These are phyloP conservation scores for Polydrusus pterygomalis DNA, from an alignment of 2,888 invertebrate genomes.

Conservation along the genomic window DNA sequence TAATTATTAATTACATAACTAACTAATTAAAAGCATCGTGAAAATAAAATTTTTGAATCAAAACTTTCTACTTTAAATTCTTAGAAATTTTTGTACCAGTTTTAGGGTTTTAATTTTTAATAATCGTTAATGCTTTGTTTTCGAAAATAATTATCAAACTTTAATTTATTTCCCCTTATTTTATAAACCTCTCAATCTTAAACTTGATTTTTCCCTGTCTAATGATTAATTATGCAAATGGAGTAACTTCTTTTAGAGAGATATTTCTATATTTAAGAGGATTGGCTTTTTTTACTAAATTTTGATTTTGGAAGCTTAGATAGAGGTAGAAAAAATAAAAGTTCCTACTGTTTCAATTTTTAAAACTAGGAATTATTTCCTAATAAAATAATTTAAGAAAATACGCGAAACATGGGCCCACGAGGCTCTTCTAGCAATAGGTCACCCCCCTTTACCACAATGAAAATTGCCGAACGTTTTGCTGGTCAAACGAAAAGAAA, in stretches of 20 bases:
- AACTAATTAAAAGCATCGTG: neutral
- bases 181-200: neutral
- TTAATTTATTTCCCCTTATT: slow-evolving; percentile 12
- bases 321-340: no score
- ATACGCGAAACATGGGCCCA: no score
- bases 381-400: no score
- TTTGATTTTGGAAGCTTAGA: no score
- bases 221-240: neutral
- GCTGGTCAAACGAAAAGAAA: no score
- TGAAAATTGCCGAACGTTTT: no score
- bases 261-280: neutral
- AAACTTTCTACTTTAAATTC: neutral
- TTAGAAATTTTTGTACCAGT: neutral
- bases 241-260: neutral
- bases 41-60: neutral
- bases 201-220: slow-evolving; percentile 10
- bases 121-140: slow-evolving; percentile 9
- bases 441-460: no score
- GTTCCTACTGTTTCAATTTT: no score
- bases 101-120: slow-evolving; percentile 19
- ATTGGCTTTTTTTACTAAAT: no score
- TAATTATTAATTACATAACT: neutral
- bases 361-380: no score
- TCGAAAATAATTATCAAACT: neutral
- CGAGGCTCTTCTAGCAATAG: no score